These are phyloP conservation scores for Emydura subglobosa DNA, from an alignment of 2,113 vertebrate species.

Conservation along the genomic window DNA sequence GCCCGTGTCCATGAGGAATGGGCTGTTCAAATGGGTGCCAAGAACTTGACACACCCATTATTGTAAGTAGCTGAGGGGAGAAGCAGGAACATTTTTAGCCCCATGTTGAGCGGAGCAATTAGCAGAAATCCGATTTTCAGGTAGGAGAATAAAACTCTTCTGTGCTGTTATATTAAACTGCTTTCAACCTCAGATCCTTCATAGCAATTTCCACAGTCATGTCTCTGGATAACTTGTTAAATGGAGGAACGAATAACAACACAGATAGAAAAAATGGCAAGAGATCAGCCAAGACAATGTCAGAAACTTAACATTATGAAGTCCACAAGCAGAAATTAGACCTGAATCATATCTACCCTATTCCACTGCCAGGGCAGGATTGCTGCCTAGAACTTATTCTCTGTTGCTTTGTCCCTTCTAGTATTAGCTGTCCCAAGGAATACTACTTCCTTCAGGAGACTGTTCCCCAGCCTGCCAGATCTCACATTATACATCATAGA, in stretches of 20 bases:
- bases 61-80: background rate
- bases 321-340: background rate
- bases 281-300: background rate
- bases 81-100: background rate
- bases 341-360: background rate
- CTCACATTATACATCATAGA: background rate
- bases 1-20: background rate
- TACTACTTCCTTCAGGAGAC: background rate
- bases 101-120: rapidly evolving
- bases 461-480: background rate
- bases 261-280: background rate
- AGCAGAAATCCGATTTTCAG: background rate
- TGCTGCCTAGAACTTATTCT: background rate
- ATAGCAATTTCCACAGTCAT: background rate
- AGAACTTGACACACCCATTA: background rate
- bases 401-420: background rate
- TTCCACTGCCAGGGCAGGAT: background rate
- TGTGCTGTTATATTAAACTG: background rate
- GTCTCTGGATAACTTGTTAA: background rate
- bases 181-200: background rate
- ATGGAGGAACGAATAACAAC: background rate
- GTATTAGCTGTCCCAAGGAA: background rate
- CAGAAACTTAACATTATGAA: background rate
- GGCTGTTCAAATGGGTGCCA: background rate
- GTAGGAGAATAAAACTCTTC: background rate